Evolutionary conservation across 2,888 invertebrate genomes (phyloP).

Genomic region (Pachydiplax longipennis): DNA sequence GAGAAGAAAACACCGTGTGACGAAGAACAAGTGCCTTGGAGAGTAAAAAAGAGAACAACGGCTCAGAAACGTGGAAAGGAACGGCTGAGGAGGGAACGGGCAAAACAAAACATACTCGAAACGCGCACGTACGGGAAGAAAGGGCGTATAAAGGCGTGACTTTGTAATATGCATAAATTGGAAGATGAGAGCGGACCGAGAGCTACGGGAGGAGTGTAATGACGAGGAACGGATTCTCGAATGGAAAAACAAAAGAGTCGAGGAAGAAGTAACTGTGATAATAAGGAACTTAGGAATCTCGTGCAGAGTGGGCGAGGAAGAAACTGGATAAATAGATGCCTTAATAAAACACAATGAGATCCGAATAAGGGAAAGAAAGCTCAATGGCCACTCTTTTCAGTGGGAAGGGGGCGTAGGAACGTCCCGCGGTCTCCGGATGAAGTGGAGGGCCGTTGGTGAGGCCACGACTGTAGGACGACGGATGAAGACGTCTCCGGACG

Average conservation of each 20-base stretch:
- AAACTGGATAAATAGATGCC: neutral
- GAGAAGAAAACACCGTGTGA: neutral
- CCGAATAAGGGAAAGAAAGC: neutral
- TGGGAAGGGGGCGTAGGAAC: neutral
- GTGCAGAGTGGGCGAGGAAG: neutral
- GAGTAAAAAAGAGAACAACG: neutral
- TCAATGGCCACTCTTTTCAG: neutral
- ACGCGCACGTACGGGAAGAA: neutral
- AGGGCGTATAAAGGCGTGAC: neutral
- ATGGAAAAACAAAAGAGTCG: neutral
- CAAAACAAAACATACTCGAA: constrained; percentile 31
- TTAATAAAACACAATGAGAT: neutral
- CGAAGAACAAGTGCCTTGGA: neutral
- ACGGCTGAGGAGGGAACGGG: neutral
- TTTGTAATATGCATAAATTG: constrained; percentile 18
- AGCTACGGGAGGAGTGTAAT: neutral
- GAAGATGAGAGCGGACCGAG: constrained; percentile 2
- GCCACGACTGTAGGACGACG: neutral
- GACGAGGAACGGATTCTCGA: constrained; percentile 1
- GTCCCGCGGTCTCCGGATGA: neutral
- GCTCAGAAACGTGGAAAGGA: neutral
- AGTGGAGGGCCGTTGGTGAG: neutral
- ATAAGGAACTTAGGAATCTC: constrained; percentile 10
- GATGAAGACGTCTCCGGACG: neutral
- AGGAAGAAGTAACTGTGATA: neutral